Percentiles rank a stretch among this genome's conserved stretches.
Evolutionary conservation across 2,113 vertebrate species (phyloP).

Genomic region (Passer domesticus): DNA sequence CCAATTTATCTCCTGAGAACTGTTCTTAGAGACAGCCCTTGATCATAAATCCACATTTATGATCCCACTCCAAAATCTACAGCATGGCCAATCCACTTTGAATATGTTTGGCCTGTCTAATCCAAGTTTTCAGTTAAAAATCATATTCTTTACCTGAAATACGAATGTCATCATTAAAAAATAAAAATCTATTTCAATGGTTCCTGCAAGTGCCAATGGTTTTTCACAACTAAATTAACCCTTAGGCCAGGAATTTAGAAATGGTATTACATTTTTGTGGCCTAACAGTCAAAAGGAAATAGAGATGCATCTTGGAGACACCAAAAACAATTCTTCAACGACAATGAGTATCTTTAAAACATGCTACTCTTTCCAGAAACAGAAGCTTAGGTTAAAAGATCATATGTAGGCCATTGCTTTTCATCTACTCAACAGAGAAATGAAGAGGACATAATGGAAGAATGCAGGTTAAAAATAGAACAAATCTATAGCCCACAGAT

Average conservation of each 20-base stretch:
- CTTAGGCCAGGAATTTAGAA: background rate
- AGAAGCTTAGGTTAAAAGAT: background rate
- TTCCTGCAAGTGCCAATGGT: background rate
- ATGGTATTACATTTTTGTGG: background rate
- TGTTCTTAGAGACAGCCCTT: background rate
- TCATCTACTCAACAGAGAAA: background rate
- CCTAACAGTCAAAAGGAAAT: background rate
- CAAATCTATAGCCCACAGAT: background rate
- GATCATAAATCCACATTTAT: background rate
- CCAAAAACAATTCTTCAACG: background rate
- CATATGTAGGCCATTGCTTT: background rate
- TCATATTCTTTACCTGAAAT: background rate
- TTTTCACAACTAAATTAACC: background rate
- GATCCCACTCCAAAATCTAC: background rate
- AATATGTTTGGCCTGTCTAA: background rate
- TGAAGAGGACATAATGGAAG: background rate
- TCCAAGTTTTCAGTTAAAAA: background rate
- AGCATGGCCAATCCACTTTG: background rate
- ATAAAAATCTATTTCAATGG: background rate
- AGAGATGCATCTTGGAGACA: background rate
- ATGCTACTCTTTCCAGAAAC: background rate
- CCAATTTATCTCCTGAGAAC: background rate
- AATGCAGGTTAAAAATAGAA: background rate
- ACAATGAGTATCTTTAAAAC: background rate
- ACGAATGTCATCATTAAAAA: background rate